A percentile compares a stretch with the other conserved stretches of the same genome.
These are phyloP conservation scores for Lophotis ruficrista DNA, from an alignment of 2,113 vertebrate species.

Conservation along the genomic window DNA sequence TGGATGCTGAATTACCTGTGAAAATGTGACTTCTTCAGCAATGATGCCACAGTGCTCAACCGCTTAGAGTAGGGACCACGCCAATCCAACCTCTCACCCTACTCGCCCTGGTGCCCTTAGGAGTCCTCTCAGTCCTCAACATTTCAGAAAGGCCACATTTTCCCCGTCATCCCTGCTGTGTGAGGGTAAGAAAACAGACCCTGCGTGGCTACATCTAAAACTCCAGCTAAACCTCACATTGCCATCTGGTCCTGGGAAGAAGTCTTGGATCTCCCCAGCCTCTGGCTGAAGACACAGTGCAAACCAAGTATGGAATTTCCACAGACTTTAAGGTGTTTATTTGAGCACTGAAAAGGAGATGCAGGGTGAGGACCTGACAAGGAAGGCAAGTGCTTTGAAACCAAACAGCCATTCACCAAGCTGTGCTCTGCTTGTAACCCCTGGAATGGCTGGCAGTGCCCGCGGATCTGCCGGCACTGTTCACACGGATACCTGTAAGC, in stretches of 20 bases:
- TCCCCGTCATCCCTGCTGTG: not conserved
- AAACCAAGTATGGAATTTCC: not conserved
- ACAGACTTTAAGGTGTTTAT: not conserved
- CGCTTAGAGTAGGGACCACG: not conserved
- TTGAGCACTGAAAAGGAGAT: not conserved
- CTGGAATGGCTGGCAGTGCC: not conserved
- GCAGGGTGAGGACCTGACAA: not conserved
- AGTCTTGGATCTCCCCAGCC: not conserved
- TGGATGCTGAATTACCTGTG: not conserved
- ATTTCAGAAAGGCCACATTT: not conserved
- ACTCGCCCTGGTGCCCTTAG: not conserved
- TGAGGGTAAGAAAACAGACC: not conserved
- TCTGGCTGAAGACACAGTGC: not conserved
- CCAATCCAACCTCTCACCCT: accelerated
- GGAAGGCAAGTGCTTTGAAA: not conserved
- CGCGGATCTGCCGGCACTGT: not conserved
- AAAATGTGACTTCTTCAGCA: not conserved
- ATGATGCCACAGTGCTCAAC: not conserved
- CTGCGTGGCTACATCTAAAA: not conserved
- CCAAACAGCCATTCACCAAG: accelerated
- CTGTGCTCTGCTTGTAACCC: not conserved
- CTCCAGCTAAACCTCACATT: not conserved
- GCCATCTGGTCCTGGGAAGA: not conserved
- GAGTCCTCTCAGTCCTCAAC: not conserved
- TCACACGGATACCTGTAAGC: not conserved